Base-by-base conservation (phyloP, 2,113 vertebrate species). In the Salvelinus fontinalis region DNA sequence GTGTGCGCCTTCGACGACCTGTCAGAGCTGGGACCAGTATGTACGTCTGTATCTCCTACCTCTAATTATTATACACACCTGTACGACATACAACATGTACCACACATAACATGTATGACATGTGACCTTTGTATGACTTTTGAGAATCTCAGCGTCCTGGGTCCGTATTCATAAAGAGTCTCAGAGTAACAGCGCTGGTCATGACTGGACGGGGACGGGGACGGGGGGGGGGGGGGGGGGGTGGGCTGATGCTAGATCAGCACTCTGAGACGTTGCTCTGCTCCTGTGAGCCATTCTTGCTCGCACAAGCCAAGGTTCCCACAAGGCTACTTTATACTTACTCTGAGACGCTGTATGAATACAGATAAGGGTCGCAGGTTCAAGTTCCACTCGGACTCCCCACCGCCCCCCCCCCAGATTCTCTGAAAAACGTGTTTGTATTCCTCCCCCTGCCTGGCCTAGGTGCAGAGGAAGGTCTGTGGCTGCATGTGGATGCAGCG, bases 401-500 rank as follows among this genome's bases (percentile, higher is more conserved):
- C 13, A 51, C 49, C 49, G 1, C 34, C 34, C 34, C 39, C 34
- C 34, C 34, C 39, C 39, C 8, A 39, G 39, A 39, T 39, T 39
- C 39, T 39, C 39, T 39, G 39, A 8, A 51, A 14, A 51, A 4
- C 49, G 12, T 51, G 49, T 51, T 13, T 4, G 49, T 51, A 16
- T 51, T 65, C 70, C 57, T 48, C 49, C 20, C 20, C 39, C n/a
- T 24, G 20, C 18, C 39, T 57, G 59, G 4, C 44, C 16, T 85
- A 99, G 97, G 97, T 93, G 86, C 89, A 81, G 89, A 88, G 1
- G 96, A 98, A 69, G 93, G 93, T 13, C 90, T 99, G 62, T 99
- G 98, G 98, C 96, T 99, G 75, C 98, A 99, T 3, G 86, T 97
- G 0, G 98, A 99, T 27, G 98, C 97, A 4, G 98, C 98, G 0